A percentile compares a stretch with the other conserved stretches of the same genome.
These are phyloP conservation scores for Electrona antarctica DNA, from an alignment of 2,113 vertebrate species.

Conservation along the genomic window DNA sequence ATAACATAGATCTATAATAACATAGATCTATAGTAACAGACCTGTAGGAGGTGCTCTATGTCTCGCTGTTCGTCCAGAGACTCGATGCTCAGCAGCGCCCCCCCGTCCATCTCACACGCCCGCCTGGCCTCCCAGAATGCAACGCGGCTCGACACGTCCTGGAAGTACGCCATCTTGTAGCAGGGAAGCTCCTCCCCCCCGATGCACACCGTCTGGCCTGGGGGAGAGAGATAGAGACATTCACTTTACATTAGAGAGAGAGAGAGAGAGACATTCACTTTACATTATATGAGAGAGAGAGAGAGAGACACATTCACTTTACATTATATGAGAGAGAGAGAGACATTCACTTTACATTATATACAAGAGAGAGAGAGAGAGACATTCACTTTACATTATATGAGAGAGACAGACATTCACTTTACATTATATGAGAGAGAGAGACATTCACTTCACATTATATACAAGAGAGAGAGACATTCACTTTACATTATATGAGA, in stretches of 20 bases:
- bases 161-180: conserved; percentile 97
- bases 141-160: conserved; percentile 89
- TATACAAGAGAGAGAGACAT: too few species aligned
- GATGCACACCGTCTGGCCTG: conserved; percentile 92
- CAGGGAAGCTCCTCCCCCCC: conserved; percentile 81
- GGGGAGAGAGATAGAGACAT: conserved; percentile 28
- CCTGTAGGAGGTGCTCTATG: conserved; percentile 84
- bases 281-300: too few species aligned
- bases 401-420: too few species aligned
- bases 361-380: neutral
- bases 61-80: conserved; percentile 84
- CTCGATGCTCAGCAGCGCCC: conserved; percentile 87
- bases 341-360: neutral
- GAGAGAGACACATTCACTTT: too few species aligned
- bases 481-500: neutral
- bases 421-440: neutral
- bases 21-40: neutral
- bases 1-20: too few species aligned
- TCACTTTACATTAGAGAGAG: neutral
- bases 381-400: neutral
- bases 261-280: too few species aligned
- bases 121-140: conserved; percentile 88
- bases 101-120: conserved; percentile 87
- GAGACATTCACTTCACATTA: neutral
- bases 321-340: too few species aligned